Evolutionary conservation across 2,113 vertebrate genomes (phyloP), one percentile per base, ranked within the genome.

Genomic region (Alectura lathami): DNA sequence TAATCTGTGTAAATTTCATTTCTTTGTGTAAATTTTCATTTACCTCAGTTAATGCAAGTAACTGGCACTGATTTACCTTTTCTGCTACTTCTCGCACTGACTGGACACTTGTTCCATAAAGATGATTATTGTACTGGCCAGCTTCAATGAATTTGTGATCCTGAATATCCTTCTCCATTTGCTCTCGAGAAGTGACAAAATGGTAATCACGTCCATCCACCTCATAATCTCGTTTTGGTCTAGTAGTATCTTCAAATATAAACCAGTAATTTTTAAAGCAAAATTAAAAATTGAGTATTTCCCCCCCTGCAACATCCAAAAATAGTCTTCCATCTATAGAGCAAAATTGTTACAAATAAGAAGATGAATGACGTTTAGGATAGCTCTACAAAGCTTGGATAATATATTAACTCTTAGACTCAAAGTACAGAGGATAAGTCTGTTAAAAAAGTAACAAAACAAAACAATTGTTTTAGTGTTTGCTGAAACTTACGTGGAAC

Each of bases 81-180:
- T 99, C 99, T 6, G 99, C 99, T 85, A 99, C 99, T 97, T 99
- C 98, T 47, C 98, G 98, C 80, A 99, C 99, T 36, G 99, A 99
- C 62, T 99, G 99, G n/a, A 99, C 99, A 51, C 99, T 99, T 94
- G 99, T 99, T 69, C 99, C 99, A 86, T 99, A 99, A 62, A 99
- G 98, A 96, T 99, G 99, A 96, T 98, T 99, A 98, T 99, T 99
- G 98, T 99, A 99, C 95, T 99, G 99, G n/a, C 99, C 99, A 67
- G 99, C 99, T 98, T 99, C 99, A 93, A 99, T 99, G 97, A 99
- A 99, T 94, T 98, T 98, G 97, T 99, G 99, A 94, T 99, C 99
- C 97, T 99, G 99, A 94, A 99, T 99, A 97, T 99, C 99, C 90
- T 98, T 99, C 96, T 99, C 99, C 99, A 99, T 99, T 97, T 99